Evolutionary conservation across 2,888 invertebrate genomes (phyloP), one percentile per base, ranked within the genome.

Genomic region (Allygus modestus): DNA sequence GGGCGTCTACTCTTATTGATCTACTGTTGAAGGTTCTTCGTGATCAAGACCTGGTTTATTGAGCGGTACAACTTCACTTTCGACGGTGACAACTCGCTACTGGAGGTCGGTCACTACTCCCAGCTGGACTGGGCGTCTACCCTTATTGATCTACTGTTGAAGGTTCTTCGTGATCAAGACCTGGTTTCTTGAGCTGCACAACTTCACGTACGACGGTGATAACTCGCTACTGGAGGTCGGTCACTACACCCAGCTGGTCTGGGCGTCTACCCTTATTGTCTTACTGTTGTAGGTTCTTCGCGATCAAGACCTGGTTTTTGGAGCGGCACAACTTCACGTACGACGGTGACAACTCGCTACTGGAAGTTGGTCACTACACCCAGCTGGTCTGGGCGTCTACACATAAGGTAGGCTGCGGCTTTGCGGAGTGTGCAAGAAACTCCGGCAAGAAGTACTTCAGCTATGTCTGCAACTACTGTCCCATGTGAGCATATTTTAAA

Each of bases 381-480:
- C 96, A 96, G 90, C 93, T 96, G 94, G 95, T 95, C 31, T 96
- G 96, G 96, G 95, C 95, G 15, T 92, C 95, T 1, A 94, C 54
- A 26, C 95, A 96, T 89, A 93, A 94, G 89, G 93, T 96, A 20
- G 96, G 96, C 51, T 96, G 96, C 88, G 96, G 96, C 0, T 91
- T 95, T 87, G 92, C 94, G 28, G 92, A 93, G 88, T 96, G 96
- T 89, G 90, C 91, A n/a, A 90, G 90, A 31, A 88, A 89, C 17
- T 92, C 92, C 15, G 94, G 93, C 82, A 93, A 90, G 91, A 93
- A 91, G 20, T 96, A 94, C 90, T 96, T 93, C 90, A 96, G 95
- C 90, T 96, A 96, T 89, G 94, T 96, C 37, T 96, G 96, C 90
- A 96, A 96, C 91, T 96, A 96, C 90, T 96, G 96, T 89, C 96